phyloP scores from a whole-genome alignment of 2,113 vertebrate genomes.

The Leucosticte australis region DNA sequence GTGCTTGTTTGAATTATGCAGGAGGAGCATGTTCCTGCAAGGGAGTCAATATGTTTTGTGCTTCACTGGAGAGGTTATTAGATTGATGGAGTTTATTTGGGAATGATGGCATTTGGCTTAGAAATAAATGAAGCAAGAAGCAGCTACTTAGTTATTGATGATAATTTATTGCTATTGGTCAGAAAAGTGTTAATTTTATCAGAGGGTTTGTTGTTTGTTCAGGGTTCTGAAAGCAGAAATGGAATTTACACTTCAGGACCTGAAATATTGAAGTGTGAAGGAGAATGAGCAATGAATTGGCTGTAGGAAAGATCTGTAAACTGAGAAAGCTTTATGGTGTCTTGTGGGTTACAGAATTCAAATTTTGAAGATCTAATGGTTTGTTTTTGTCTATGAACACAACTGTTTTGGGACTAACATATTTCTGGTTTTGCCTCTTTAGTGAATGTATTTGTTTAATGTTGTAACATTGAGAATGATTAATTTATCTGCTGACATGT shows the following conservation, averaged over 20 bases:
- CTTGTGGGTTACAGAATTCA: background rate
- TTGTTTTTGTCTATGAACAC: background rate
- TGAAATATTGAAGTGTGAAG: constrained; percentile 46
- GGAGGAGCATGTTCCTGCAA: constrained; percentile 64
- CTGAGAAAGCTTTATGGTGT: background rate
- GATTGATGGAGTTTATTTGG: constrained; percentile 80
- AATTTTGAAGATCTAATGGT: background rate
- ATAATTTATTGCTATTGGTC: constrained; percentile 80
- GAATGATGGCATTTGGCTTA: constrained; percentile 72
- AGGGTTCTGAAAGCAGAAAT: constrained; percentile 72
- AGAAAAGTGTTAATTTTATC: constrained; percentile 81
- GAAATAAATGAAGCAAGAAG: constrained; percentile 79
- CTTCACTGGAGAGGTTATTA: constrained; percentile 76
- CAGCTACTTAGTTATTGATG: constrained; percentile 73
- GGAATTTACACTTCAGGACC: constrained; percentile 70
- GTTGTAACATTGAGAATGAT: background rate
- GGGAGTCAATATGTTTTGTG: constrained; percentile 73
- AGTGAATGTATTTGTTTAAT: background rate
- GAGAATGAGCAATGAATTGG: background rate
- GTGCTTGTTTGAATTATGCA: constrained; percentile 71
- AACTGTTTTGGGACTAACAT: background rate
- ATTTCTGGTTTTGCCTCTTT: background rate
- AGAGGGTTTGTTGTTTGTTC: constrained; percentile 73
- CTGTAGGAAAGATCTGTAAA: background rate
- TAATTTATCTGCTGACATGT: background rate